These are phyloP conservation scores for Masticophis lateralis DNA, from an alignment of 2,797 vertebrate genomes.

Conservation along the genomic window DNA sequence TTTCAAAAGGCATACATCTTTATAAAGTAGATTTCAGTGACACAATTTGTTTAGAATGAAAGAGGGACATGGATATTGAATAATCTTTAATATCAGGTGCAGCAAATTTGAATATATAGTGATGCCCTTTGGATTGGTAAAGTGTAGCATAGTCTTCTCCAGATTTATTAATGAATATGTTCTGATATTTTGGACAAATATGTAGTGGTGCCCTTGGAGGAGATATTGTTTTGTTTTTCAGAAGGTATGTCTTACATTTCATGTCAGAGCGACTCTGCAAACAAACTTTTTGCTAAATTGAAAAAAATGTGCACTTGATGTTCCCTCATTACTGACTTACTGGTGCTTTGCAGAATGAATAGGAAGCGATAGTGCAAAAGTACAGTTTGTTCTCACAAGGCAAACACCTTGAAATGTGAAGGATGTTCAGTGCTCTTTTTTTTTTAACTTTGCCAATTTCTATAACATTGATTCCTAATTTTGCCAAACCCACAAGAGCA, in stretches of 20 bases:
- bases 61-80: background rate
- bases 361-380: background rate
- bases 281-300: background rate
- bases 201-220: background rate
- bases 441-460: background rate
- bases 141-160: background rate
- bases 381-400: background rate
- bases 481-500: background rate
- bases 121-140: background rate
- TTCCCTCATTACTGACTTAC: background rate
- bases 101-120: background rate
- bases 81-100: background rate
- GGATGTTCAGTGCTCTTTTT: background rate
- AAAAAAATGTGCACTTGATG: background rate
- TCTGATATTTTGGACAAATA: background rate
- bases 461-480: background rate
- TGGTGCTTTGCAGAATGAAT: background rate
- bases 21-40: background rate
- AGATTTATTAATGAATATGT: background rate
- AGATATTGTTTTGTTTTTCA: background rate
- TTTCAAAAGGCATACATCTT: background rate
- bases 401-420: background rate
- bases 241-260: background rate
- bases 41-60: background rate
- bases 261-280: background rate